Conservation (phyloP, 2,888 invertebrate species). For the Carpatolechia fugitivella region DNA sequence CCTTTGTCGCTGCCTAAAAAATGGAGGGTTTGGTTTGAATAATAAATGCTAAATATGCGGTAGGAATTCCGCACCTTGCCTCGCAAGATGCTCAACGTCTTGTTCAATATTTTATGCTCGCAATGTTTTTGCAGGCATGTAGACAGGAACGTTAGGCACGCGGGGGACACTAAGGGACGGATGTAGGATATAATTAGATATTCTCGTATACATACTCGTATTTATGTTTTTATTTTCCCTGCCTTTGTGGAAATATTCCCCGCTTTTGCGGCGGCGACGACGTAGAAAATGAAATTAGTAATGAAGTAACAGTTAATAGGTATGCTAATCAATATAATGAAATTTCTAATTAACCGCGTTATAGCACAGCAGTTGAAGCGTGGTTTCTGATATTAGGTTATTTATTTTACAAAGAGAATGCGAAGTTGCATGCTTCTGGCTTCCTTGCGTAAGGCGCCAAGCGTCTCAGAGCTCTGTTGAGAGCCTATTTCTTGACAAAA, state of each 20-base stretch:
- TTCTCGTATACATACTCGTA: conserved; percentile 41
- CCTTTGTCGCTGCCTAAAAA: background rate
- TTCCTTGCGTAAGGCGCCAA: conserved; percentile 40
- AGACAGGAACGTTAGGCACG: conserved; percentile 56
- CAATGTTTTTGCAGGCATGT: conserved; percentile 21
- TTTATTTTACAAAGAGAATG: conserved; percentile 25
- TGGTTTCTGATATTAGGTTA: conserved; percentile 10
- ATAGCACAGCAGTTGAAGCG: conserved; percentile 24
- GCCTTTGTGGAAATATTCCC: background rate
- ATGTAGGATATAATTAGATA: conserved; percentile 60
- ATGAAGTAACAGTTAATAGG: conserved; percentile 10
- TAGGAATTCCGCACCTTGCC: conserved; percentile 11
- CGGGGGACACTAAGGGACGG: conserved; percentile 40
- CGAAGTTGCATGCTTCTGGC: conserved; percentile 34
- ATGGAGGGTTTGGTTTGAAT: background rate
- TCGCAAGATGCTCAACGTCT: background rate
- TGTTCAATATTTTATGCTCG: background rate
- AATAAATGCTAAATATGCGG: background rate
- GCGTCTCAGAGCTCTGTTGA: conserved; percentile 25
- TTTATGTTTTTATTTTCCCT: too few relatives aligned
- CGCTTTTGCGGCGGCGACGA: background rate
- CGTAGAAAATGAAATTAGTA: background rate
- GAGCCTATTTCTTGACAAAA: conserved; percentile 26
- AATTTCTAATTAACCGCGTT: conserved; percentile 29
- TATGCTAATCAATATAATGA: conserved; percentile 17